These are phyloP conservation scores for Platyscapa corneri DNA, from an alignment of 1,140 invertebrate genomes.

Conservation along the genomic window DNA sequence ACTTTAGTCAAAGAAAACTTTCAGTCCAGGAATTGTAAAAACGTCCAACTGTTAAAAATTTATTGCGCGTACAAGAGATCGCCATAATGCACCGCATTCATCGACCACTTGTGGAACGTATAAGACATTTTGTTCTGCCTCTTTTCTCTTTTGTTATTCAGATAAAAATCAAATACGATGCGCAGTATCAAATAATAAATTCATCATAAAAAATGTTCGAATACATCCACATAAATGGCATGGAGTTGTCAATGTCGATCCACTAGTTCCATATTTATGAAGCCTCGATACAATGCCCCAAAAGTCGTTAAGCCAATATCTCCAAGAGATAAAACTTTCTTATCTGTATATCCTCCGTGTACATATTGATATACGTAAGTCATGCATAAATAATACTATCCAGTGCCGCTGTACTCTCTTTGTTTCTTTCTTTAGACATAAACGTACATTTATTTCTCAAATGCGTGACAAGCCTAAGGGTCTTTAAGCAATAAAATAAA, in stretches of 20 bases:
- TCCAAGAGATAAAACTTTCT: not conserved
- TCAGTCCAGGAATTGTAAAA: not conserved
- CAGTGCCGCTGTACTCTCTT: too few relatives aligned
- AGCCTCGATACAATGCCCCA: not conserved
- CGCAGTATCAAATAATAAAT: slow-evolving; percentile 21
- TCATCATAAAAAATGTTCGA: slow-evolving; percentile 19
- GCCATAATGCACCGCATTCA: not conserved
- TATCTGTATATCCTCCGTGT: not conserved
- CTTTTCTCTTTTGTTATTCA: not conserved
- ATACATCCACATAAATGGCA: not conserved
- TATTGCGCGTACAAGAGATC: not conserved
- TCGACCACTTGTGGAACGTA: not conserved
- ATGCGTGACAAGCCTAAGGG: too few relatives aligned
- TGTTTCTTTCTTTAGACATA: too few relatives aligned
- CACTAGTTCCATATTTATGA: slow-evolving; percentile 36
- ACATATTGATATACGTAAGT: not conserved
- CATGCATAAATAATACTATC: not conserved
- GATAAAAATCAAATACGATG: not conserved
- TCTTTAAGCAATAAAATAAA: too few relatives aligned
- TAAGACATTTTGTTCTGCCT: not conserved
- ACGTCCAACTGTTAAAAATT: slow-evolving; percentile 15
- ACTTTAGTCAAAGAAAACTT: not conserved
- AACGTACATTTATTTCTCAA: too few relatives aligned
- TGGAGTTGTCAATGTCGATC: not conserved
- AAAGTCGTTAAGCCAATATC: not conserved